A percentile compares a stretch with the other conserved stretches of the same genome.
Conservation (phyloP, 1,140 invertebrate species). For the Dendroctonus ponderosae region DNA sequence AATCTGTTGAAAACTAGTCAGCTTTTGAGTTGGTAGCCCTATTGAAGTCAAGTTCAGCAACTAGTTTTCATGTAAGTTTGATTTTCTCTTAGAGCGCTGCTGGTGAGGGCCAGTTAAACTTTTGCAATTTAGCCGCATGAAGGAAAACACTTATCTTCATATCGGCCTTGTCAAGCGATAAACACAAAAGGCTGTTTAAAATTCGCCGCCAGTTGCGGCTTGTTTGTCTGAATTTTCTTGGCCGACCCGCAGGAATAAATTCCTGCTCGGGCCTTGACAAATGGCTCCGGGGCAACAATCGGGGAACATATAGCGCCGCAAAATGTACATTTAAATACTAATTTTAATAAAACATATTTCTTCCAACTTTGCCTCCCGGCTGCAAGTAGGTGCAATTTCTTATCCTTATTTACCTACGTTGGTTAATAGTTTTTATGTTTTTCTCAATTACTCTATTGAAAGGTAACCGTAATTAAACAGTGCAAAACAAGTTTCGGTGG, state of each 20-base stretch:
- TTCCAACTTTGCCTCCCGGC: too few species aligned
- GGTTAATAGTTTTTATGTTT: too few species aligned
- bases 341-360: too few species aligned
- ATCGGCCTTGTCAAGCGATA: conserved; percentile 10
- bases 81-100: neutral
- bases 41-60: neutral
- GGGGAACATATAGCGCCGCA: conserved; percentile 14
- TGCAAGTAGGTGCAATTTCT: too few species aligned
- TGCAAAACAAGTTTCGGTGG: too few species aligned
- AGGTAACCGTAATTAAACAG: too few species aligned
- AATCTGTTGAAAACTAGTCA: too few species aligned
- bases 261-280: conserved; percentile 19
- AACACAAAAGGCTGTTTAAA: conserved; percentile 23
- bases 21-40: neutral
- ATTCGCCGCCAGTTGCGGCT: conserved; percentile 25
- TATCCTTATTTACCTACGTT: too few species aligned
- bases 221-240: conserved; percentile 28
- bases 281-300: conserved; percentile 16
- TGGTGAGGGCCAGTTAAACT: neutral
- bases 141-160: conserved; percentile 20
- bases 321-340: conserved; percentile 6
- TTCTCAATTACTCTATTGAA: too few species aligned
- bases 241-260: conserved; percentile 20
- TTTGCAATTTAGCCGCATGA: neutral
- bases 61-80: neutral